Conservation (phyloP, 1,140 invertebrate genomes). For the Eupristina koningsbergeri region DNA sequence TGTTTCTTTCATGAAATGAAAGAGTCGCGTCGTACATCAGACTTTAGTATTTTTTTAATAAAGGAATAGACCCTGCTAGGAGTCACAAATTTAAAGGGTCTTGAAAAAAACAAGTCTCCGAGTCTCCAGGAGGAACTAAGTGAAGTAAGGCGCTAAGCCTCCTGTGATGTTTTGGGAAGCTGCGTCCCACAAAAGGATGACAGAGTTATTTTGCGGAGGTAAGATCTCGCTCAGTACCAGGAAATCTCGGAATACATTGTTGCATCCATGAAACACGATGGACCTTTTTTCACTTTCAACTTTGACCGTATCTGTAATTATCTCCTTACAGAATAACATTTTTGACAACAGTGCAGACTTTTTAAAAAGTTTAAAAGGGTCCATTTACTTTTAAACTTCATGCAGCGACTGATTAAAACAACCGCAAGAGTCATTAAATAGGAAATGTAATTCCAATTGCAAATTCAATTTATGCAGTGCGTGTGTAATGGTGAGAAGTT, state of each 20-base stretch:
- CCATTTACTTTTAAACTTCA: neutral
- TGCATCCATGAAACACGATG: neutral
- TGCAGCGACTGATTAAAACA: neutral
- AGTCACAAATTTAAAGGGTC: neutral
- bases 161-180: neutral
- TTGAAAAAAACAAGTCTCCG: neutral
- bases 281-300: neutral
- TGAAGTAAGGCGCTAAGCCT: neutral
- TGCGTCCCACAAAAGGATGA: neutral
- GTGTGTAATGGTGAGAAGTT: neutral
- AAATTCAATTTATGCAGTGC: slow-evolving; percentile 13
- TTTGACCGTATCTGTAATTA: neutral
- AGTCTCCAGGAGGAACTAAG: neutral
- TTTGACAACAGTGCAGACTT: neutral
- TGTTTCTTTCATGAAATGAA: neutral
- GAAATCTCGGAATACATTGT: neutral
- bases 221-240: neutral
- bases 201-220: neutral
- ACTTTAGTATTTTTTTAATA: neutral
- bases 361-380: neutral
- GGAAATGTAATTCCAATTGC: neutral
- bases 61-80: neutral
- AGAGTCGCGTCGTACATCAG: neutral
- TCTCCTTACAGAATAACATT: neutral
- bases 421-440: neutral